These are phyloP conservation scores for Synergus japonicus DNA, from an alignment of 2,888 invertebrate genomes.

Conservation along the genomic window DNA sequence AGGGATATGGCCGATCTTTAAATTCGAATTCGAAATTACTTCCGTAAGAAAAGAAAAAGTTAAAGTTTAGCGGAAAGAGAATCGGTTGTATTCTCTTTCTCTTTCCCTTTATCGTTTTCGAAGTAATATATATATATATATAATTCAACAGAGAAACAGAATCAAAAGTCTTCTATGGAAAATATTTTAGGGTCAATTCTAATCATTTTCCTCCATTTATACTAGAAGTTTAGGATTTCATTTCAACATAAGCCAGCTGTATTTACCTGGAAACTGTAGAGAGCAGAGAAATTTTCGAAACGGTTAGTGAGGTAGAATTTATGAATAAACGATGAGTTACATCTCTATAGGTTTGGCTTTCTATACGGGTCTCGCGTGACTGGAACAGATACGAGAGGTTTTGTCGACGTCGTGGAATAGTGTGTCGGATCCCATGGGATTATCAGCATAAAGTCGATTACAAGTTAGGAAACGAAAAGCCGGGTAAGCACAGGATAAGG, in stretches of 20 bases:
- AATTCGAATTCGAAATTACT: background rate
- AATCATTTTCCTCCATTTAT: no score
- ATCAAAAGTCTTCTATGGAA: no score
- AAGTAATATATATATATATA: no score
- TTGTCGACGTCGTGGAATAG: background rate
- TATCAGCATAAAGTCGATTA: background rate
- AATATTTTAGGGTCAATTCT: no score
- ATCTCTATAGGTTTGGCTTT: background rate
- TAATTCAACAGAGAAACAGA: no score
- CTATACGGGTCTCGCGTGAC: background rate
- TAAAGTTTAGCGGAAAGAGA: background rate
- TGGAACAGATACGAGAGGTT: background rate
- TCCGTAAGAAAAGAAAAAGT: background rate
- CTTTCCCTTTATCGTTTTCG: no score
- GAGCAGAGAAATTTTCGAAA: background rate
- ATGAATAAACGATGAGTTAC: slow-evolving; percentile 29
- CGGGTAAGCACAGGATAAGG: background rate
- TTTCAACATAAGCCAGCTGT: background rate
- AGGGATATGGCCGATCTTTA: background rate
- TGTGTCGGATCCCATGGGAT: background rate
- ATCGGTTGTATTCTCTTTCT: background rate
- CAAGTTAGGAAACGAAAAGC: background rate
- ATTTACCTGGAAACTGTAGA: background rate
- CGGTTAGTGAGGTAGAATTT: background rate
- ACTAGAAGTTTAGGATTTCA: background rate